These are phyloP conservation scores for Callinectes sapidus DNA, from an alignment of 2,888 invertebrate genomes.

Conservation along the genomic window DNA sequence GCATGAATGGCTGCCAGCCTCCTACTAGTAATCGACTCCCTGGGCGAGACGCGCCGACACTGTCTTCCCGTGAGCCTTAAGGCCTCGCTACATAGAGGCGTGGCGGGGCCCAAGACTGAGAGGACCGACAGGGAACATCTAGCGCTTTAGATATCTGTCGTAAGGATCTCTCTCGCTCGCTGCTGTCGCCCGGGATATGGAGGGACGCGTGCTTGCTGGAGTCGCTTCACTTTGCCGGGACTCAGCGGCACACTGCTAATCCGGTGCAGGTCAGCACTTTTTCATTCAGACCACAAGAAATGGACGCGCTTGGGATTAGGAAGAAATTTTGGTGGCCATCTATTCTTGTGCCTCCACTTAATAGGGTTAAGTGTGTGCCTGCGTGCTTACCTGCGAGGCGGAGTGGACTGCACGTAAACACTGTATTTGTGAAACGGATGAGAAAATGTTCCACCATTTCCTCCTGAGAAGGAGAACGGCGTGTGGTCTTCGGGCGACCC, in stretches of 20 bases:
- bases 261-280: not conserved
- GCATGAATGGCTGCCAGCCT: constrained; percentile 53
- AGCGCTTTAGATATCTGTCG: not conserved
- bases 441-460: constrained; percentile 4
- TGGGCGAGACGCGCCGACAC: constrained; percentile 37
- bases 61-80: not conserved
- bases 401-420: not conserved
- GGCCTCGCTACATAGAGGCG: not conserved
- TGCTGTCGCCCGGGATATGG: not conserved
- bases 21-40: constrained; percentile 50
- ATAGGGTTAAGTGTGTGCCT: not conserved
- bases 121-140: not conserved
- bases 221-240: constrained; percentile 12
- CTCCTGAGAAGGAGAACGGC: constrained; percentile 18
- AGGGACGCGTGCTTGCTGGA: constrained; percentile 5
- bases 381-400: constrained; percentile 1
- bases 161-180: not conserved
- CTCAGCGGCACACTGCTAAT: constrained; percentile 27
- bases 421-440: not conserved
- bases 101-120: not conserved
- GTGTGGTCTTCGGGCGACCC: not conserved
- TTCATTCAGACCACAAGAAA: not conserved
- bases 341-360: not conserved
- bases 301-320: not conserved
- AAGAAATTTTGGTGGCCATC: not conserved